phyloP scores from a whole-genome alignment of 2,888 invertebrate genomes.

The Drosophila dives region DNA sequence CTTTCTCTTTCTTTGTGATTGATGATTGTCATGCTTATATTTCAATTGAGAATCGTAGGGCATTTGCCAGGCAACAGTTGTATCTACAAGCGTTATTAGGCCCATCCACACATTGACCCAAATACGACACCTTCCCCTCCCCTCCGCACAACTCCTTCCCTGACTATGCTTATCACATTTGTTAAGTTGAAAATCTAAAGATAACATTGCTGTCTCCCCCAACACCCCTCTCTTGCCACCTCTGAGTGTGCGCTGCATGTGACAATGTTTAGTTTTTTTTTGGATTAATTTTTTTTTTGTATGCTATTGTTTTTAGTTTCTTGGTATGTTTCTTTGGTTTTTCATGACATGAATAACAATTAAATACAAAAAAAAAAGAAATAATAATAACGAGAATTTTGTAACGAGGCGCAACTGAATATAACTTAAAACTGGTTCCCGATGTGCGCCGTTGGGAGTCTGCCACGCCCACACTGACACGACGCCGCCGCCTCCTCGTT shows the following conservation, averaged over 20 bases:
- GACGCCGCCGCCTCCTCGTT: constrained; percentile 41
- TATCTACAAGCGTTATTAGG: constrained; percentile 37
- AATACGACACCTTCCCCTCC: not conserved
- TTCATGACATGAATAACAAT: constrained; percentile 24
- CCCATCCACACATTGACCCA: constrained; percentile 25
- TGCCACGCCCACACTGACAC: constrained; percentile 56
- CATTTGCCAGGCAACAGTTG: constrained; percentile 14
- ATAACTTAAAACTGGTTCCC: constrained; percentile 4
- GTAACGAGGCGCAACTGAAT: constrained; percentile 10
- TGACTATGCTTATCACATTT: constrained; percentile 31
- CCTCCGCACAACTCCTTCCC: not conserved
- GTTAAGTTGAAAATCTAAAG: constrained; percentile 18
- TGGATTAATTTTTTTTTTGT: constrained; percentile 4
- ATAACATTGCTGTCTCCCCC: constrained; percentile 22
- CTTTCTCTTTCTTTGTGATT: constrained; percentile 13
- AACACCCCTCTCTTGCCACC: not conserved
- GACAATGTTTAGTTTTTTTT: constrained; percentile 4
- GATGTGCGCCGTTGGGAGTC: constrained; percentile 28
- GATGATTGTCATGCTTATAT: not conserved
- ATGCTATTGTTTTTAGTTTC: constrained; percentile 4
- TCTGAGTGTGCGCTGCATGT: constrained; percentile 26
- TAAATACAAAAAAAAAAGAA: constrained; percentile 3
- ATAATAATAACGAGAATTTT: constrained; percentile 15
- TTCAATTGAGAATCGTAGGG: not conserved
- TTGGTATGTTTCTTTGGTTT: constrained; percentile 11